Conservation (phyloP, 2,797 vertebrate genomes). For the Heteromormyrus szaboi region DNA sequence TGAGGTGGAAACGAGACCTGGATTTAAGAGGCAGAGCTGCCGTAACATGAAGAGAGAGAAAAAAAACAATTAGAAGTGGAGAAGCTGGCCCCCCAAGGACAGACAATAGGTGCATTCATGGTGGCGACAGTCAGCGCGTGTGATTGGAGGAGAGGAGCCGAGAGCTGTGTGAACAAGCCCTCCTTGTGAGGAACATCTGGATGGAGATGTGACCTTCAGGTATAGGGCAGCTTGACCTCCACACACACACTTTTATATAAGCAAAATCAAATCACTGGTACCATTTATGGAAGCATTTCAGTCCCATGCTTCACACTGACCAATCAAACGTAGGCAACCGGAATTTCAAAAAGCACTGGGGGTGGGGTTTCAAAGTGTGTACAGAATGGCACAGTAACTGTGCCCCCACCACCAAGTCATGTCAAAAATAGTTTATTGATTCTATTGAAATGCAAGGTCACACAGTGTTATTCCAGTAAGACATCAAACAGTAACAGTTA, state of each 20-base stretch:
- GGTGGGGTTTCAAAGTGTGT: neutral
- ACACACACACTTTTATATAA: neutral
- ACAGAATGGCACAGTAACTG: neutral
- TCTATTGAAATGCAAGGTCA: constrained; percentile 7
- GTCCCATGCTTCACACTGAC: neutral
- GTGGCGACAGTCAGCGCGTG: neutral
- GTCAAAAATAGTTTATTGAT: constrained; percentile 21
- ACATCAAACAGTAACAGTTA: neutral
- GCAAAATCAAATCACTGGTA: neutral
- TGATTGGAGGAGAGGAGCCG: neutral
- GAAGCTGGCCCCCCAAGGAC: neutral
- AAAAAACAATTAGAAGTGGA: neutral
- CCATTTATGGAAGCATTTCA: neutral
- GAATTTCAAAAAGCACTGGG: neutral
- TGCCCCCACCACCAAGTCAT: neutral
- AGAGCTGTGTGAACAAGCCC: neutral
- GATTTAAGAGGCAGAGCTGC: neutral
- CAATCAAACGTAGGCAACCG: neutral
- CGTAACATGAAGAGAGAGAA: neutral
- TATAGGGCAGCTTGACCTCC: neutral
- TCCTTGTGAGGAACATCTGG: constrained; percentile 11
- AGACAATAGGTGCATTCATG: constrained; percentile 17
- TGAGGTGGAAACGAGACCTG: neutral
- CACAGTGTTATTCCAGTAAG: constrained; percentile 12
- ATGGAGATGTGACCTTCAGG: neutral